Base-by-base conservation (phyloP, 2,888 invertebrate species). In the Sarcophaga subvicina region DNA sequence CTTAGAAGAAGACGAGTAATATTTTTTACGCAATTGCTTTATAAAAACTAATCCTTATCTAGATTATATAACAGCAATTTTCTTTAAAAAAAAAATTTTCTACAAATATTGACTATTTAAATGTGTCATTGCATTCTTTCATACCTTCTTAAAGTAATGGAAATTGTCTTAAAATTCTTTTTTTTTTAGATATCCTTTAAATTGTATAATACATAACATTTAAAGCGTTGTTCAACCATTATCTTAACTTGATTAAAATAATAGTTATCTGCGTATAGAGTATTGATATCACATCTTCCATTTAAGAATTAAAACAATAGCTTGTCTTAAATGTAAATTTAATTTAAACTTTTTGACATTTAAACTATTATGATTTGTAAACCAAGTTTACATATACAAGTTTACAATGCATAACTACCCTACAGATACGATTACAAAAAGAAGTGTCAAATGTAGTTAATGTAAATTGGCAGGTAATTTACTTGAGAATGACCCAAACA, bases 381-480 rank as follows among this genome's bases (percentile, higher is more conserved):
- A 72, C 22, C 25, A 25, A 45, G 54, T 12, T 12, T 54, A 2
- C 12, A 17, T 54, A 14, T 17, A 12, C 14, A 54, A 12, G 17
- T 17, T 54, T 54, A 14, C 12, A 12, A 54, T 54, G 12, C 80
- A 80, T 85, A 85, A 77, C 66, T 66, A 72, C 69, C 54, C 59
- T 37, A 3, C 54, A 54, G 54, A 54, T 54, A 54, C 14, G 17
- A 54, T 70, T 86, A 73, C 75, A 66, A 83, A 83, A 83, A 83
- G 14, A 86, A 84, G 81, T 87, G 87, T 87, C 87, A 87, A 87
- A 59, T 87, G 76, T 82, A 59, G 67, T 79, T 79, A 75, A 87
- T 76, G 87, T 79, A 87, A 87, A 87, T 84, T 87, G 87, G 87
- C 87, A 87, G 84, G 84, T 84, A 87, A 87, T 87, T 87, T 84